Evolutionary conservation across 2,113 vertebrate genomes (phyloP), one percentile per base, ranked within the genome.

Genomic region (Vulpes ferrilata): DNA sequence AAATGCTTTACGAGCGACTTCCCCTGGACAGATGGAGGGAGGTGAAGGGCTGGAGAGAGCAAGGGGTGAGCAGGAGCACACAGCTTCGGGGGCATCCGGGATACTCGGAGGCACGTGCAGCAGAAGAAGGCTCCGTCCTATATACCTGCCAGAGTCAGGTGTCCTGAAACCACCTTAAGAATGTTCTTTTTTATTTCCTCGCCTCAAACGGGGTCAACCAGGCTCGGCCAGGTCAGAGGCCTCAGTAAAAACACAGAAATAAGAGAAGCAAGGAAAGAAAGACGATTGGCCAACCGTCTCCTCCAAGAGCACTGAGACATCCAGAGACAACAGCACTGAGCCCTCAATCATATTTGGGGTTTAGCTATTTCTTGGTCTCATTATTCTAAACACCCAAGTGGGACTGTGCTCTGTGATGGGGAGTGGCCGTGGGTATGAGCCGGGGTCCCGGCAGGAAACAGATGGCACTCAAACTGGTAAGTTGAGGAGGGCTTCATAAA

Each of bases 391-490:
- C 62, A 65, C 16, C 65, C 67, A 64, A 88, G 32, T 2, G 13
- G 78, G 35, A n/a, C 43, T 43, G 30, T 82, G n/a, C 88, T 93
- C 87, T 88, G 17, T 69, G 57, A 88, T 22, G 25, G 76, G 27
- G 67, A 90, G 53, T 78, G 81, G 30, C 84, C 64, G 78, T 76
- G 60, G 88, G 78, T 76, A 67, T 93, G 65, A 89, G 55, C 57
- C 79, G 74, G 65, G 60, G 65, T 85, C 78, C 19, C 67, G 86
- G 82, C 60, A 96, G 82, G 78, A 82, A 85, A 73, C 86, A 96
- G 89, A 90, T 85, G 92, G 82, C 71, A 74, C 48, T 91, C 94
- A 65, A 15, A 57, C 83, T 69, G 25, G 74, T 11, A 87, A 62
- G 87, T 2, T 9, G 43, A 90, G 16, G 55, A 85, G 25, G 78